Base-by-base conservation (phyloP, 1,140 invertebrate species). In the Lepidurus couesii region DNA sequence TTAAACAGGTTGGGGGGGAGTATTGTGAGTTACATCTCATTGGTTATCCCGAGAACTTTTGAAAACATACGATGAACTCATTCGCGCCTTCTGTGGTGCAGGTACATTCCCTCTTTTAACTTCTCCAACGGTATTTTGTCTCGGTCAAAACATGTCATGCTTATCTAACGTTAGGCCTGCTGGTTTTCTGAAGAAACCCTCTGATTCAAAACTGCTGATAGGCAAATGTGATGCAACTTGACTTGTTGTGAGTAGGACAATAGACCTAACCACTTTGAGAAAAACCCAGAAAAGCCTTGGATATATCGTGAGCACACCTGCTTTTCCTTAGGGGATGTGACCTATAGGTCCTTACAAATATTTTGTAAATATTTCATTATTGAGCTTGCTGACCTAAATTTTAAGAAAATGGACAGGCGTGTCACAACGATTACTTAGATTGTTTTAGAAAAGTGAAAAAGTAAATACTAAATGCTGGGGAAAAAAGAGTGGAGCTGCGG, bases 401-500 rank as follows among this genome's bases (percentile, higher is more conserved):
- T 47, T 11, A 65, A 65, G 21, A 65, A n/a, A 21, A 13, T 65
- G 5, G 34, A 34, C 21, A 65, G 53, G 53, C 53, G 21, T 16
- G 21, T 21, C 45, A 10, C 5, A 47, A n/a, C 5, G 21, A 16
- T n/a, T 65, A 16, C 7, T 65, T 16, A 7, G 13, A 16, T 65
- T 65, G 5, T 16, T 65, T 21, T 7, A 7, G 16, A 16, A 16
- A 65, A 21, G 53, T 65, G 53, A 13, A 16, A 65, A 65, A 65
- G 16, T n/a, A 65, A n/a, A 65, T n/a, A 65, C 6, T 65, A 26
- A 75, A 75, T 13, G 42, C 6, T 10, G 42, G 7, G 16, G 4
- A 82, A 85, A 85, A 85, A 85, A 84, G 84, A 80, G 75, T 89
- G 88, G 88, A 90, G 88, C 87, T 89, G 88, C 89, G 86, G 89